Conservation (phyloP, 2,797 vertebrate species). For the Pseudomugil gertrudae region DNA sequence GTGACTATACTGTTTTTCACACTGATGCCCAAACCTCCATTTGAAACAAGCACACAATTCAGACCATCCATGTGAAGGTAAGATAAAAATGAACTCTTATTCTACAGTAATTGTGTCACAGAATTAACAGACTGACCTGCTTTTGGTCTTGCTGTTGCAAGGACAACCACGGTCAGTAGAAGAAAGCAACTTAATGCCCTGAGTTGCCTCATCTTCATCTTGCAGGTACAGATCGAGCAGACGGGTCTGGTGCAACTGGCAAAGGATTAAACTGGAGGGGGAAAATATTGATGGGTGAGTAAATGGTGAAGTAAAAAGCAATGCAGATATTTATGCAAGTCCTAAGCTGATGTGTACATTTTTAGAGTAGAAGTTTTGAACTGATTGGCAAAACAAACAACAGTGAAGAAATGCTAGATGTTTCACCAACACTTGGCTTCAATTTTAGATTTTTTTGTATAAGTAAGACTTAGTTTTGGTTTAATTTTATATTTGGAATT, state of each 20-base stretch:
- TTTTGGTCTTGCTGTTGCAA: conserved; percentile 81
- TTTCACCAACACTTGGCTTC: too few species aligned
- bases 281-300: conserved; percentile 18
- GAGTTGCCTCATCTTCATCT: conserved; percentile 77
- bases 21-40: too few species aligned
- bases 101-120: background rate
- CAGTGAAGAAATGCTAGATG: too few species aligned
- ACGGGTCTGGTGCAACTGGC: conserved; percentile 14
- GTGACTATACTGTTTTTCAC: background rate
- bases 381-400: too few species aligned
- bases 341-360: background rate
- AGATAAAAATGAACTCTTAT: background rate
- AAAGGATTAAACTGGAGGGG: conserved; percentile 34
- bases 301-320: background rate
- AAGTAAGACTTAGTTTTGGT: background rate
- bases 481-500: background rate
- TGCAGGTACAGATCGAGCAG: conserved; percentile 15
- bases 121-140: conserved; percentile 68
- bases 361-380: too few species aligned
- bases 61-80: background rate
- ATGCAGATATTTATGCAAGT: background rate
- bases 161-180: conserved; percentile 76
- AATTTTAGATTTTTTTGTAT: too few species aligned
- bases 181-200: conserved; percentile 46
- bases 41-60: background rate